Percentiles rank a stretch among this genome's conserved stretches.
phyloP scores from a whole-genome alignment of 2,888 invertebrate genomes.

The Tribolium freemani region DNA sequence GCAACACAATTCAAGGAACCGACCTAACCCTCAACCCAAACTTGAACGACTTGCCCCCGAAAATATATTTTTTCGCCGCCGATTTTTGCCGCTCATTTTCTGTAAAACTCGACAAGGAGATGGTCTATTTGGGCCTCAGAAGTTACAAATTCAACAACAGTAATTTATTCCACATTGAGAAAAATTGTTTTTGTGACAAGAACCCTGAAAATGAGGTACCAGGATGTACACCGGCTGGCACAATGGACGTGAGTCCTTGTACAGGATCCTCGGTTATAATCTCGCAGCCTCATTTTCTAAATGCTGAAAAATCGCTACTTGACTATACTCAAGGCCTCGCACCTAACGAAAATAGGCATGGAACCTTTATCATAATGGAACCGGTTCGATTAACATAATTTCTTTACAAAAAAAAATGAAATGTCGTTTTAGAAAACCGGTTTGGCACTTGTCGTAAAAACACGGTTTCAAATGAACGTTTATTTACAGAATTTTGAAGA shows the following conservation, averaged over 20 bases:
- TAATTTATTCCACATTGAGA: not conserved
- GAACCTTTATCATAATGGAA: slow-evolving; percentile 72
- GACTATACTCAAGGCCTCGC: slow-evolving; percentile 72
- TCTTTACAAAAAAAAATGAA: not conserved
- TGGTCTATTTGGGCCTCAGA: not conserved
- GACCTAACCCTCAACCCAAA: slow-evolving; percentile 70
- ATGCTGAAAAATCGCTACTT: slow-evolving; percentile 72
- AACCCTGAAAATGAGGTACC: not conserved
- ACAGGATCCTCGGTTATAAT: slow-evolving; percentile 76
- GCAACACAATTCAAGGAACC: slow-evolving; percentile 72
- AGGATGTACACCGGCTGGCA: slow-evolving; percentile 15
- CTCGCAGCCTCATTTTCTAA: slow-evolving; percentile 73
- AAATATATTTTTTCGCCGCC: slow-evolving; percentile 70
- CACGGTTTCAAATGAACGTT: slow-evolving; percentile 73
- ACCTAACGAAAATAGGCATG: slow-evolving; percentile 73
- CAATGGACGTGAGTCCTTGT: slow-evolving; percentile 27
- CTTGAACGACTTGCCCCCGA: slow-evolving; percentile 60
- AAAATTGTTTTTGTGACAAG: slow-evolving; percentile 14
- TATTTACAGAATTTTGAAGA: slow-evolving; percentile 67
- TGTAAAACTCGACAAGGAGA: not conserved
- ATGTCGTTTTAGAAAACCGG: slow-evolving; percentile 68
- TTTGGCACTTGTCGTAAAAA: slow-evolving; percentile 69
- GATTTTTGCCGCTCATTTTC: slow-evolving; percentile 72
- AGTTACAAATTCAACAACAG: slow-evolving; percentile 19
- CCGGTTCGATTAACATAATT: slow-evolving; percentile 69